Evolutionary conservation across 1,140 invertebrate species (phyloP), one percentile per base, ranked within the genome.

Genomic region (Choristoneura fumiferana): DNA sequence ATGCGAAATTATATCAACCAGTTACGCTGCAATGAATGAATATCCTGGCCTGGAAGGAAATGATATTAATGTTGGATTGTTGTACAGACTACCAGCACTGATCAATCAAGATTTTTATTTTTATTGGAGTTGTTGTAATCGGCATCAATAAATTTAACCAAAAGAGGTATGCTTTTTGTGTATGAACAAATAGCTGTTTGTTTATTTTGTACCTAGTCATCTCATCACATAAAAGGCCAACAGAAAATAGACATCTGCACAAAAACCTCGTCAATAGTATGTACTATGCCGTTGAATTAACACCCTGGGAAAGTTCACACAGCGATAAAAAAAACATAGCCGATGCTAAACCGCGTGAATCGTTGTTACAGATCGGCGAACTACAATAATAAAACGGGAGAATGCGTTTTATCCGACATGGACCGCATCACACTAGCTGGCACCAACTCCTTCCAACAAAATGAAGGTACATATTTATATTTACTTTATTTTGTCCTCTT

Each of bases 331-430:
- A 76, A 76, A 73, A 69, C 67, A 54, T 60, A 58, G 62, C 65
- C 59, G 60, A 69, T 71, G 69, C 73, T 81, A 80, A 81, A 74
- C 59, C 58, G 62, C 67, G 65, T 68, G 56, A 68, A 69, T 76
- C 74, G 73, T 87, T 81, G 77, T 92, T 93, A 62, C 92, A 97
- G 97, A 91, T 98, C 97, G 56, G 95, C 95, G 63, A 97, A 97
- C 90, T 98, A 95, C 90, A 94, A 95, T 77, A 95, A 95, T 81
- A 92, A 92, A 60, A 96, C 95, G 34, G 95, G 95, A 40, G 94
- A 95, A 66, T 98, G 97, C 78, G 94, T 95, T 72, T 89, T 98
- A 49, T 96, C 95, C 8, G 95, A 96, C 76, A 95, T 98, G 95
- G 96, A 98, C 87, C 92, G 96, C 59, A 92, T 96, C 71, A 97